A percentile compares a stretch with the other conserved stretches of the same genome.
phyloP scores from a whole-genome alignment of 2,113 vertebrate species.

The Nothoprocta pentlandii region DNA sequence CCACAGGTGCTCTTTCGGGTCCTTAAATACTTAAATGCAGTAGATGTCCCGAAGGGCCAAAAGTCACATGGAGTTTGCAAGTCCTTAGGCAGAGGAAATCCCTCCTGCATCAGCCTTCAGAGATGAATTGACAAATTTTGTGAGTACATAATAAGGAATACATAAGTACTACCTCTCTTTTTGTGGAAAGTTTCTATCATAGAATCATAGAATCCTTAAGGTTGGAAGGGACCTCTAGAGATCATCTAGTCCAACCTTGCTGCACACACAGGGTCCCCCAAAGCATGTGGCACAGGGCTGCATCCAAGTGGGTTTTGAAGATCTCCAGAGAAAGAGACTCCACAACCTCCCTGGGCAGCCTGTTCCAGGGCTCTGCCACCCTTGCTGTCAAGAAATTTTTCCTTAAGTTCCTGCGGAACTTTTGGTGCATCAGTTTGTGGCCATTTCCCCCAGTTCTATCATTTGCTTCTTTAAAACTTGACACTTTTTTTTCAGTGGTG shows the following conservation, averaged over 20 bases:
- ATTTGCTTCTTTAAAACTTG: background rate
- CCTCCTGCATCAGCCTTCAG: background rate
- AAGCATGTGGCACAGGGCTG: too few relatives aligned
- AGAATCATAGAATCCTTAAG: too few relatives aligned
- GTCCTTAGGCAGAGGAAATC: background rate
- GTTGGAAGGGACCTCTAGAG: too few relatives aligned
- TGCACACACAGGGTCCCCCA: too few relatives aligned
- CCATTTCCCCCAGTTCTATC: background rate
- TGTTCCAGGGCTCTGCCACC: too few relatives aligned
- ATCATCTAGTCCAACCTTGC: too few relatives aligned
- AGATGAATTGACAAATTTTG: background rate
- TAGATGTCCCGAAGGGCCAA: slow-evolving; percentile 4
- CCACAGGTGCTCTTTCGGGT: background rate
- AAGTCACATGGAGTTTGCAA: background rate
- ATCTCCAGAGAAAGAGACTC: too few relatives aligned
- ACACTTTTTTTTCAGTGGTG: background rate
- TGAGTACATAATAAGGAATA: background rate
- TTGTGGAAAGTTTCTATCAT: background rate
- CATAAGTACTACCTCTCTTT: background rate
- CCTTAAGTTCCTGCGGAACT: too few relatives aligned
- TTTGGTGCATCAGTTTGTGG: too few relatives aligned
- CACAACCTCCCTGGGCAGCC: too few relatives aligned
- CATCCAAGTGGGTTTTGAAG: too few relatives aligned
- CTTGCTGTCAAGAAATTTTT: too few relatives aligned
- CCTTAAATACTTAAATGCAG: slow-evolving; percentile 31